Evolutionary conservation across 2,113 vertebrate species (phyloP), one percentile per base, ranked within the genome.

Genomic region (Ceratotherium simum): DNA sequence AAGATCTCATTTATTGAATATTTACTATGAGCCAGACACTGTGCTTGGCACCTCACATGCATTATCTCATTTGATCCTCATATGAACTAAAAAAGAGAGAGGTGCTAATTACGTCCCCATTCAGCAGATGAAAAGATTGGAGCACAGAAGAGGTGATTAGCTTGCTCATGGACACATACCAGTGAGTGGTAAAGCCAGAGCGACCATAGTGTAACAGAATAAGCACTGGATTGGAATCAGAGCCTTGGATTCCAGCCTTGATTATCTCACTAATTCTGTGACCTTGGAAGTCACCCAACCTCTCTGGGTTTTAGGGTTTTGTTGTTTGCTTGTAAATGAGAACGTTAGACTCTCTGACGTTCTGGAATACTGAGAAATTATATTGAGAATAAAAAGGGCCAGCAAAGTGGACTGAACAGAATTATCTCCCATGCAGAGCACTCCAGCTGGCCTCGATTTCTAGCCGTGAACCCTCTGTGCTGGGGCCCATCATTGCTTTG

Each of bases 321-420:
- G 21, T 31, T 83, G 36, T 93, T 78, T 89, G 36, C 51, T 92
- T 95, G 13, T 88, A 96, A 94, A 80, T 72, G 51, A 88, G 48
- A 87, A 42, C 0, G 11, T 29, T 89, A 46, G 65, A 69, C 89
- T 86, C 48, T 79, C 36, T 91, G 62, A 86, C 54, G 58, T 73
- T 95, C 91, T 93, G 39, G 0, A 67, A 65, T 97, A 25, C 89
- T 95, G 91, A 86, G 84, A 92, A 97, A 92, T 95, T 64, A 92
- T 56, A 21, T 6, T 29, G 87, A 67, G 70, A 90, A 84, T 86
- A 80, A 70, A 90, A 84, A 51, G 69, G 54, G 48, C 72, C 64
- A 48, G 54, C 14, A 42, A 25, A 80, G 72, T 36, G 17, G 39
- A 31, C 84, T 10, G 75, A 65, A 87, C 67, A 64, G 31, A 78